Base-by-base conservation (phyloP, 2,797 vertebrate genomes). In the Tragopan temminckii region DNA sequence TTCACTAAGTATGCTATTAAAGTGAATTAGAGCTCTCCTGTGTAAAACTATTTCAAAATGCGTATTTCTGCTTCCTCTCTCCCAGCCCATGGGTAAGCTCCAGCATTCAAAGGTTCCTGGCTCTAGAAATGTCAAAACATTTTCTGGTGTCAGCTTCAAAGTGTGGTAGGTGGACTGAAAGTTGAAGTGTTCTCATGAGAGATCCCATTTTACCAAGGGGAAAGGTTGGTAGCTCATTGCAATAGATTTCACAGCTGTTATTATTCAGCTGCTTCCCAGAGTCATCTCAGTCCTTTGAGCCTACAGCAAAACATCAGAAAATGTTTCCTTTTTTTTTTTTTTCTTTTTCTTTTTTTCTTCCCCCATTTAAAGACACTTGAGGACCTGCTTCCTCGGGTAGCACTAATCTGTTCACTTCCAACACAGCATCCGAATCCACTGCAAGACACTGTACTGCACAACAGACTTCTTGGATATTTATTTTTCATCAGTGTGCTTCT, bases 131-230 rank as follows among this genome's bases (percentile, higher is more conserved):
- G 29, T 38, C n/a, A 9, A 19, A 45, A 19, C n/a, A 16, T 62
- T 27, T n/a, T 14, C 67, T 67, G 45, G 35, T 18, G 3, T 29
- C 21, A 36, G 17, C 36, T 25, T n/a, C 25, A 27, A 13, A 82
- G 10, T 0, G 1, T 3, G 6, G 20, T 3, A 12, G 40, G 46
- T 17, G 17, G 3, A 10, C 11, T 11, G 23, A 17, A 59, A 68
- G 11, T 21, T 12, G 15, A 68, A 38, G 4, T 3, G 6, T 29
- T 43, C 17, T 74, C 12, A 6, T 20, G 14, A n/a, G 25, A 36
- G 7, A 45, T 46, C 25, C 46, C 4, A 62, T 24, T 31, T 33
- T 12, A 38, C 7, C 11, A 33, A 18, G 43, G 55, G n/a, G 36
- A 63, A 57, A 68, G 62, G 23, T 31, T 58, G 27, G 1, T 11